Evolutionary conservation across 2,888 invertebrate species (phyloP), one percentile per base, ranked within the genome.

Genomic region (Pammene fasciana): DNA sequence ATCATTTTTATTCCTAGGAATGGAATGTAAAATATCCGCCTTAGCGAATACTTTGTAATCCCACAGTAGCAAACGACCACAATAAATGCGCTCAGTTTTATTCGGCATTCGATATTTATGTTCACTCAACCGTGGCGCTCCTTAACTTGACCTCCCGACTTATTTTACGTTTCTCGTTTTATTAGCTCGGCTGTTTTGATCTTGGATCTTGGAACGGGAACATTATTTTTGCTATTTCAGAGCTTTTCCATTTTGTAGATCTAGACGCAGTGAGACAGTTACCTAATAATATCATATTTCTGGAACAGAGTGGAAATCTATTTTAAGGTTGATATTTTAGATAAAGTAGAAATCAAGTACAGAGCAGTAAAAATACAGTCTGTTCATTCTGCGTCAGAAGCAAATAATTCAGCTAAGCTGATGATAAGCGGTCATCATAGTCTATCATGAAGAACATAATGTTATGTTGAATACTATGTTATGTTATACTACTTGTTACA

Each of bases 51-150:
- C 70, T 70, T 65, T 70, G 70, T 65, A 70, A 60, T 70, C 55
- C 70, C 60, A 26, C 50, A 16, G 70, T 59, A 65, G 65, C 54
- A 45, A 70, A 65, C 60, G 59, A 55, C 65, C 65, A 65, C 70
- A 65, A 65, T 70, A 70, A 65, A 70, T 70, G 60, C 70, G 59
- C 70, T 65, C 70, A 60, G 70, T 70, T 70, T 70, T 70, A 70
- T 70, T 65, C 55, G 70, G 70, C 70, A 70, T 70, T 70, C 65
- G 70, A 70, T 70, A 65, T 70, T 70, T 70, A 70, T 70, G 70
- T 65, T 60, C 65, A 50, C 65, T 70, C 70, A 60, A 60, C 60
- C 70, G 70, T 65, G 54, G 60, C 54, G 60, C 65, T 70, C 54
- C 65, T 70, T 70, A 65, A 70, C 70, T 70, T 70, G 70, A 70